phyloP scores from a whole-genome alignment of 2,113 vertebrate species.

The Perccottus glenii region DNA sequence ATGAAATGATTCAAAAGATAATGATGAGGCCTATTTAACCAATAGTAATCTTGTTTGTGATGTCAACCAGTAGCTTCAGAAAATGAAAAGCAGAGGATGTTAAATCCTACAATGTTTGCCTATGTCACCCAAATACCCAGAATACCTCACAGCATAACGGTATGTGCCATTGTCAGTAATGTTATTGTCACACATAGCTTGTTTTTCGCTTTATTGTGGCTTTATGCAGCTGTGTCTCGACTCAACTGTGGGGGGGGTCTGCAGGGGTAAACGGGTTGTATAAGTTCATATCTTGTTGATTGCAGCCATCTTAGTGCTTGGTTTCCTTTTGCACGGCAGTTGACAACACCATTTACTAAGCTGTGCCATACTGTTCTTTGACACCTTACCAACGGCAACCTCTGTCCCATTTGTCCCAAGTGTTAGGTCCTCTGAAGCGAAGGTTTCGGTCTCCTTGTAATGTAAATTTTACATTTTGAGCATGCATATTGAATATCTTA shows the following conservation, averaged over 20 bases:
- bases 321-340: slow-evolving; percentile 30
- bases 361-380: slow-evolving; percentile 39
- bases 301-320: slow-evolving; percentile 10
- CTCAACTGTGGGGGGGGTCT: neutral
- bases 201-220: neutral
- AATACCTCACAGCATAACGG: neutral
- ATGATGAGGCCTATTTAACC: too few relatives aligned
- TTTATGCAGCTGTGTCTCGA: slow-evolving; percentile 4
- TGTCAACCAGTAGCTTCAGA: too few relatives aligned
- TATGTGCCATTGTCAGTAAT: neutral
- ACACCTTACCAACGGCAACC: slow-evolving; percentile 43
- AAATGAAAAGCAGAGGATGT: too few relatives aligned
- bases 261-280: slow-evolving; percentile 12
- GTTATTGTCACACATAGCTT: neutral
- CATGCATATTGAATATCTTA: neutral
- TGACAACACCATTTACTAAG: slow-evolving; percentile 22
- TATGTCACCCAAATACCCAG: neutral
- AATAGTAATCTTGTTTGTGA: too few relatives aligned
- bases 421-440: slow-evolving; percentile 19
- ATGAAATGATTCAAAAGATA: neutral
- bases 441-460: slow-evolving; percentile 37
- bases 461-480: neutral
- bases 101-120: neutral
- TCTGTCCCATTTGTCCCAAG: slow-evolving; percentile 35
- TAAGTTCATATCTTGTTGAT: slow-evolving; percentile 15